These are phyloP conservation scores for Eospalax fontanierii DNA, from an alignment of 2,797 vertebrate genomes.

Conservation along the genomic window DNA sequence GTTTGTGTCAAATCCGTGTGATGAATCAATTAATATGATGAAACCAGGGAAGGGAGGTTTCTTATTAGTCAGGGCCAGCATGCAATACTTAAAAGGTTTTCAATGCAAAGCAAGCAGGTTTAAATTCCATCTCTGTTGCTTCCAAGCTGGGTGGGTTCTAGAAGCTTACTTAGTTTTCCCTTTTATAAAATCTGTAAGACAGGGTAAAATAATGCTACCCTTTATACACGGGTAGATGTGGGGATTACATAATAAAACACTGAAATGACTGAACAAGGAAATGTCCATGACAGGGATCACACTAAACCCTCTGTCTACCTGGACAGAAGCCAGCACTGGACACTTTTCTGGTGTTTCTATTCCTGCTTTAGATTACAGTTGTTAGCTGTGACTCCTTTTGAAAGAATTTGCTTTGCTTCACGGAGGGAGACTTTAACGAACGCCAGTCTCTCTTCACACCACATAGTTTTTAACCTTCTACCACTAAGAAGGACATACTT, in stretches of 20 bases:
- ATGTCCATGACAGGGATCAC: too few species aligned
- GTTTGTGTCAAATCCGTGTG: not conserved
- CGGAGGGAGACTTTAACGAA: not conserved
- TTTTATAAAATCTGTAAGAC: not conserved
- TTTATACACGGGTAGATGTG: not conserved
- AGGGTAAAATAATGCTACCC: not conserved
- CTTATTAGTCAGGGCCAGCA: not conserved
- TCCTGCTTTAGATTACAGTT: not conserved
- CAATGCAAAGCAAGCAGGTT: not conserved
- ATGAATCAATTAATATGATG: not conserved
- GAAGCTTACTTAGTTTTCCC: not conserved
- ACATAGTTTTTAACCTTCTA: not conserved
- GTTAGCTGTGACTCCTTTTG: not conserved
- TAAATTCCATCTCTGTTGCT: not conserved
- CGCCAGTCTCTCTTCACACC: not conserved
- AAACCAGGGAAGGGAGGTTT: not conserved
- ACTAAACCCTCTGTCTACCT: not conserved
- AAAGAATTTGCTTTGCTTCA: not conserved
- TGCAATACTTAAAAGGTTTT: not conserved
- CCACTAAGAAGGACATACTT: not conserved
- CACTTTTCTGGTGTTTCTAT: not conserved
- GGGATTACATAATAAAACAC: not conserved
- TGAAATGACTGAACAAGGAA: not conserved
- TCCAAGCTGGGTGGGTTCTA: not conserved
- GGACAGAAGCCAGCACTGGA: not conserved